Base-by-base conservation (phyloP, 2,113 vertebrate species). In the Xiphophorus hellerii region DNA sequence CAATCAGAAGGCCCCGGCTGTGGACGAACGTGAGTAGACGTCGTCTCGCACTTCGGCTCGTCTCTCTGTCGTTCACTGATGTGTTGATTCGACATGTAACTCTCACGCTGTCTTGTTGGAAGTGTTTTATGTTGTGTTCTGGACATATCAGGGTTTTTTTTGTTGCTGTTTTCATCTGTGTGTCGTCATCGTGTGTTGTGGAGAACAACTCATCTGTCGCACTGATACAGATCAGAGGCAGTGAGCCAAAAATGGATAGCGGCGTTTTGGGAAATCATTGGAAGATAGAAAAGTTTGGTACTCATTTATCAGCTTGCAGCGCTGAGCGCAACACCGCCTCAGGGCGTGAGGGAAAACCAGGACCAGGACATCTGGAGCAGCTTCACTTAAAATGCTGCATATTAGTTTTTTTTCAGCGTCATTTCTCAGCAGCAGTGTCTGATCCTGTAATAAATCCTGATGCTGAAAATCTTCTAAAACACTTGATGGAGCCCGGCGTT, bases 1-100 rank as follows among this genome's bases (percentile, higher is more conserved):
- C 97, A 98, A 88, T 94, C 96, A 1, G 97, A 99, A 66, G 92
- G 95, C 77, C 91, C 95, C 65, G 93, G 96, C 85, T 94, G 96
- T 31, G 96, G 95, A 92, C 94, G 97, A 93, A 96, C 96, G 98
- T 99, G 95, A 94, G 94, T 93, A 1, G 17, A 62, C 54, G 11
- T 4, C 37, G 25, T 66, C 25, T 25, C 42, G n/a, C 15, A 44
- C 7, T 29, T 48, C 9, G 61, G 29, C 27, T 5, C 28, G 58
- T 54, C 1, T 14, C 1, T 14, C 25, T 31, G 29, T 68, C 17
- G 1, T 22, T 1, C 37, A 3, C 61, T 22, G 71, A 29, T 37
- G 28, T 74, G 76, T 73, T 0, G 0, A 65, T 69, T 69, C 44
- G 27, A 65, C 33, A 35, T 48, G 11, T 70, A n/a, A 66, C 58